Conservation (phyloP, 1,140 invertebrate species). For the Dendroctonus ponderosae region DNA sequence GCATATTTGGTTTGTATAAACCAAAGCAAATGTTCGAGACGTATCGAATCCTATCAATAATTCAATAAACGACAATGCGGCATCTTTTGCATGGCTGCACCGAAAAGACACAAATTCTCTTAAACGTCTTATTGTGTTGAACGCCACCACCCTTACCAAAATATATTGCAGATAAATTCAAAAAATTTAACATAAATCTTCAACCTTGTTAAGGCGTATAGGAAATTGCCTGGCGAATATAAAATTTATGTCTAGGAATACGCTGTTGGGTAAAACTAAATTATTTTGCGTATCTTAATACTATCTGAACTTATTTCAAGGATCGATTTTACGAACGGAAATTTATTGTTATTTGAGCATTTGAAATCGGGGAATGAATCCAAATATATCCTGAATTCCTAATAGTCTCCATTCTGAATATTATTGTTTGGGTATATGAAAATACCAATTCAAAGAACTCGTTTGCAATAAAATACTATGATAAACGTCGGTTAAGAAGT, state of each 20-base stretch:
- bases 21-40: no score
- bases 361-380: no score
- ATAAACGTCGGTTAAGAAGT: no score
- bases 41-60: no score
- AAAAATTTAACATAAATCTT: slow-evolving; percentile 15
- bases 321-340: not conserved
- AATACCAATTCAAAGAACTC: no score
- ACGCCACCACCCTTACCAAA: slow-evolving; percentile 4
- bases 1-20: no score
- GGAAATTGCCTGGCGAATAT: slow-evolving; percentile 10
- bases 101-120: not conserved
- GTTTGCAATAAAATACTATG: no score
- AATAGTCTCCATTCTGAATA: no score
- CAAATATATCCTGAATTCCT: no score
- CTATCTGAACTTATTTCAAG: not conserved
- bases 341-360: not conserved
- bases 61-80: no score
- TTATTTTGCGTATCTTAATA: slow-evolving; percentile 14
- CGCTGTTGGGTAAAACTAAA: slow-evolving; percentile 13
- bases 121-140: slow-evolving; percentile 4
- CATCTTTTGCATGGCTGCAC: no score
- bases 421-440: no score
- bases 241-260: slow-evolving; percentile 14
- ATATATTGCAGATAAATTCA: slow-evolving; percentile 10
- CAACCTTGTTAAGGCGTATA: slow-evolving; percentile 7